Base-by-base conservation (phyloP, 2,113 vertebrate genomes). In the Pangasianodon gigas region DNA sequence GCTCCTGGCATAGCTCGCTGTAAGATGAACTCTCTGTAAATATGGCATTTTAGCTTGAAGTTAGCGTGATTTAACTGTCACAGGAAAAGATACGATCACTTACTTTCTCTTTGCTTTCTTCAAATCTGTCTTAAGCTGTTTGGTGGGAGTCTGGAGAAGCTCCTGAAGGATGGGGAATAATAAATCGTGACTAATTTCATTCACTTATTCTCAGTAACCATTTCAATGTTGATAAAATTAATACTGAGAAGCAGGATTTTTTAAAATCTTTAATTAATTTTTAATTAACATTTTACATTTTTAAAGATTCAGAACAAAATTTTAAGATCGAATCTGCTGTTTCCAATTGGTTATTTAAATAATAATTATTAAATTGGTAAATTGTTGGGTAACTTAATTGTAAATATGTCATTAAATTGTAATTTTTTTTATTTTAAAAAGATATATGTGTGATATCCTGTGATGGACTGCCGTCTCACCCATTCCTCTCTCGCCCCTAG, bases 61-160 rank as follows among this genome's bases (percentile, higher is more conserved):
- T 85, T 29, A 16, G 82, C 14, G 67, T 79, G 14, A 58, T 29
- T 18, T n/a, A 80, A 18, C 32, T 77, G 54, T 85, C 75, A 77
- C 52, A 56, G 85, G 6, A 71, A 54, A 41, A 77, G 13, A 80
- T 26, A 18, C 3, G n/a, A 65, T 83, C 37, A 90, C 96, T 96
- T 96, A 98, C 97, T 95, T 97, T 95, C 92, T 95, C 14, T 89
- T 94, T 71, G 92, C 93, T 90, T 94, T 94, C 93, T 95, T 96
- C 54, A 88, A 80, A 93, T 94, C 91, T 11, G 86, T 79, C n/a
- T 84, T 88, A 83, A 44, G 1, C 26, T 77, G 82, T 14, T 88
- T 91, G 92, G 89, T 94, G 94, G 29, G 74, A 92, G 93, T 93
- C 89, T 96, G 94, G 91, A 95, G 92, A 93, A 91, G 93, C 88